phyloP scores from a whole-genome alignment of 2,888 invertebrate species.

The Phyto melanocephala region DNA sequence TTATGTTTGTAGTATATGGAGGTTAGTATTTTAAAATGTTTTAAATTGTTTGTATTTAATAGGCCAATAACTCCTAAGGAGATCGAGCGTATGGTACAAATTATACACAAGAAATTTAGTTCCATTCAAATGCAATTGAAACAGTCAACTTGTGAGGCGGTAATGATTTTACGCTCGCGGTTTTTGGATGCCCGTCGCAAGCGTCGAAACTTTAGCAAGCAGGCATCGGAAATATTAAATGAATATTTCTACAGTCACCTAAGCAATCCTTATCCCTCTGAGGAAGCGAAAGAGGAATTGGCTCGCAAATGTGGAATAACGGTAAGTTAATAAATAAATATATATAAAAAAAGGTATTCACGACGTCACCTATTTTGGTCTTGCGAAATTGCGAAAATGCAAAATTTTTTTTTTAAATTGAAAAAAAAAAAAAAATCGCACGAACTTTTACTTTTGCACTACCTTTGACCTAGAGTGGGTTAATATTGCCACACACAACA shows the following conservation, averaged over 20 bases:
- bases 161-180: conserved; percentile 93
- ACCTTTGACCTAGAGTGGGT: too few relatives aligned
- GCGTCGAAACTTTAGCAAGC: conserved; percentile 99
- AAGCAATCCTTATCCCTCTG: conserved; percentile 99
- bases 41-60: too few relatives aligned
- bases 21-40: too few relatives aligned
- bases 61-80: conserved; percentile 99
- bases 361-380: too few relatives aligned
- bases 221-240: conserved; percentile 99
- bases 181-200: conserved; percentile 91
- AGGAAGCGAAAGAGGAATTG: conserved; percentile 99
- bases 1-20: too few relatives aligned
- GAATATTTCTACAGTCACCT: conserved; percentile 99
- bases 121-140: conserved; percentile 99
- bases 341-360: too few relatives aligned
- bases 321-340: conserved; percentile 80
- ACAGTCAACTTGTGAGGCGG: conserved; percentile 99
- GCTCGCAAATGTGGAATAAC: conserved; percentile 99
- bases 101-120: conserved; percentile 98
- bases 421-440: too few relatives aligned
- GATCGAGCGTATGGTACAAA: conserved; percentile 99
- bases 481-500: too few relatives aligned
- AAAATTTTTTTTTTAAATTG: too few relatives aligned
- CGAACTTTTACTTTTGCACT: too few relatives aligned
- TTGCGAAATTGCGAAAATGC: too few relatives aligned